Conservation (phyloP, 2,888 invertebrate genomes). For the Sinopyrophorus schimmeli region DNA sequence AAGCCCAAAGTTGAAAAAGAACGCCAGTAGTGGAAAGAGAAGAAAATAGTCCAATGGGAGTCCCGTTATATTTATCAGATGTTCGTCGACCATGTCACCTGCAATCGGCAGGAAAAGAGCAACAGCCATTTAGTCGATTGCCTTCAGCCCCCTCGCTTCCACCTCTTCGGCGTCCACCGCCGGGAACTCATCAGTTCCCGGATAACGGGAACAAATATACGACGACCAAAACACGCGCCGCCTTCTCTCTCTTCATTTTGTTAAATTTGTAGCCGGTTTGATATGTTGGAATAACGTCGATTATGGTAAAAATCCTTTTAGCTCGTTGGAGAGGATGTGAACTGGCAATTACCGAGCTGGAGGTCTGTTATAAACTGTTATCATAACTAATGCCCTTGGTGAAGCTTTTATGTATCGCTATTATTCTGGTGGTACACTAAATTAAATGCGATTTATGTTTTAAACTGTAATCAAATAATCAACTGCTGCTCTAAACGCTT, state of each 20-base stretch:
- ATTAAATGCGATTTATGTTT: conserved; percentile 7
- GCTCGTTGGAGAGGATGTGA: conserved; percentile 21
- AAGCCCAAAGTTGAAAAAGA: conserved; percentile 19
- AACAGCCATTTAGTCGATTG: conserved; percentile 34
- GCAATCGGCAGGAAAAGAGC: conserved; percentile 37
- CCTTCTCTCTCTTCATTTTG: too few relatives aligned
- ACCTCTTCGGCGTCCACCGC: conserved; percentile 24
- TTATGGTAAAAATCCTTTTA: too few relatives aligned
- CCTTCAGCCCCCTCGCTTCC: conserved; percentile 26
- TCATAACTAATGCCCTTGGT: conserved; percentile 12
- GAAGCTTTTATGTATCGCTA: conserved; percentile 8
- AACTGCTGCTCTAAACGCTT: too few relatives aligned
- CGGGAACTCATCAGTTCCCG: conserved; percentile 29
- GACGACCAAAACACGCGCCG: too few relatives aligned
- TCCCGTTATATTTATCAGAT: conserved; percentile 37
- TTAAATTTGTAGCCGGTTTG: too few relatives aligned
- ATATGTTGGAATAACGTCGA: too few relatives aligned
- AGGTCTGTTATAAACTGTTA: conserved; percentile 16
- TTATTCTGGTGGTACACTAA: neutral
- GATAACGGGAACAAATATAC: conserved; percentile 18
- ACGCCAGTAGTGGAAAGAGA: too few relatives aligned
- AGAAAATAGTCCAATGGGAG: too few relatives aligned
- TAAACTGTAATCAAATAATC: neutral
- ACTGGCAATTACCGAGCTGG: conserved; percentile 15
- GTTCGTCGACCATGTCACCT: conserved; percentile 35